Conservation (phyloP, 2,888 invertebrate genomes). For the Polyploca ridens region DNA sequence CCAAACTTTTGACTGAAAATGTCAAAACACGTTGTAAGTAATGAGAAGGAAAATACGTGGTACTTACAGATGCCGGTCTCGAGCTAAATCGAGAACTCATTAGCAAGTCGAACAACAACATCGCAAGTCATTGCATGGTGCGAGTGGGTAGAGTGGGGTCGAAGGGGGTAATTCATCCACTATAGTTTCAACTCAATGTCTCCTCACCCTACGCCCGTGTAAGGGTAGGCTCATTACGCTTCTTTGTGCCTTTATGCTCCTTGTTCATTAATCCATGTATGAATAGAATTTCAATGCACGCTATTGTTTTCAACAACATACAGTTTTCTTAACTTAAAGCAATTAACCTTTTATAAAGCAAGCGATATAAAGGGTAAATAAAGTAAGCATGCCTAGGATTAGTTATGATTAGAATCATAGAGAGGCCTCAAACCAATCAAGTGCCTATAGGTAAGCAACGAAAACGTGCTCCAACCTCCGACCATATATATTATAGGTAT, state of each 20-base stretch:
- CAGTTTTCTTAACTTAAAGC: background rate
- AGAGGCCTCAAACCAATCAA: no score
- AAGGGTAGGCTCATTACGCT: conserved; percentile 53
- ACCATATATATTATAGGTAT: no score
- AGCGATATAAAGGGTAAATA: no score
- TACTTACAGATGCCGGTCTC: conserved; percentile 55
- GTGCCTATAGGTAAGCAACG: no score
- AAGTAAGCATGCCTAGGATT: no score
- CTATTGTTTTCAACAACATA: background rate
- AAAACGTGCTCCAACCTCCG: no score
- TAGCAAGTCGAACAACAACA: conserved; percentile 75
- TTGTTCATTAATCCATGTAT: conserved; percentile 23
- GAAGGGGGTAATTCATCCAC: conserved; percentile 44
- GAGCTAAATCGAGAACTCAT: conserved; percentile 72
- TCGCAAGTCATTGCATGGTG: conserved; percentile 67
- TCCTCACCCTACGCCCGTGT: conserved; percentile 37
- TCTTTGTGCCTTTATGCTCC: conserved; percentile 52
- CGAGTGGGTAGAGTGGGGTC: conserved; percentile 28
- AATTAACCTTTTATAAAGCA: no score
- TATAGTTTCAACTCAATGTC: conserved; percentile 48
- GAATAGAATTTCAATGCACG: background rate
- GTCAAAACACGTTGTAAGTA: conserved; percentile 63
- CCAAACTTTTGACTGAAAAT: conserved; percentile 48
- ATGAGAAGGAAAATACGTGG: conserved; percentile 61
- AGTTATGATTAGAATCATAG: no score